Percentiles rank a stretch among this genome's conserved stretches.
Conservation (phyloP, 1,140 invertebrate genomes). For the Calosoma granatense region DNA sequence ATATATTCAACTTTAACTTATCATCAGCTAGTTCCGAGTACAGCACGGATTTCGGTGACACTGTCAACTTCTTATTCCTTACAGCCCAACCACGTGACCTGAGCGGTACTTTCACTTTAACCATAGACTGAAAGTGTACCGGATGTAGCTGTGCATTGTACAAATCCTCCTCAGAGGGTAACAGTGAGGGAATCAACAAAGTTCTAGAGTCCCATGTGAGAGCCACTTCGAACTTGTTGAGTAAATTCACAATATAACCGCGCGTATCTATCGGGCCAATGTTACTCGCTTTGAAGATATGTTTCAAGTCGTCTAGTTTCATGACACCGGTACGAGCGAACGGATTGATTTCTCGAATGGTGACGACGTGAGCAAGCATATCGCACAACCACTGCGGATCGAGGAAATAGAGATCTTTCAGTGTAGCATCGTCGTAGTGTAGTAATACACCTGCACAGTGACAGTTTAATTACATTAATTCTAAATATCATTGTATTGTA, state of each 20-base stretch:
- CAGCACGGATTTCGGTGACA: constrained; percentile 40
- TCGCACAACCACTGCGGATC: constrained; percentile 99
- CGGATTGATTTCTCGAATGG: constrained; percentile 91
- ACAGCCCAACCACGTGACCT: constrained; percentile 59
- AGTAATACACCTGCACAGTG: constrained; percentile 69
- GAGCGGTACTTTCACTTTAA: constrained; percentile 53
- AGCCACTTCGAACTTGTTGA: constrained; percentile 97
- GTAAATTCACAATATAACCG: constrained; percentile 76
- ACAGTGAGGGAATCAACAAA: constrained; percentile 81
- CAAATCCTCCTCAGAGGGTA: constrained; percentile 71
- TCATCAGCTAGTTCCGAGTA: constrained; percentile 21
- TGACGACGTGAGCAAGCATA: constrained; percentile 92
- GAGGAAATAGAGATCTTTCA: constrained; percentile 85
- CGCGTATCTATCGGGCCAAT: constrained; percentile 50
- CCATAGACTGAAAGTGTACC: constrained; percentile 28
- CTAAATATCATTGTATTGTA: constrained; percentile 13
- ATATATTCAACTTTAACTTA: constrained; percentile 14
- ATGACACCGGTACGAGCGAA: constrained; percentile 89
- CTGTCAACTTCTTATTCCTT: constrained; percentile 46
- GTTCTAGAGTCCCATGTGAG: constrained; percentile 92
- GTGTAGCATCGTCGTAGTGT: constrained; percentile 93
- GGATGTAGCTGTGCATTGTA: constrained; percentile 32
- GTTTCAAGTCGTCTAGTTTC: constrained; percentile 86
- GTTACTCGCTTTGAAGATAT: constrained; percentile 73
- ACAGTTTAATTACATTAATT: constrained; percentile 17